A percentile compares a stretch with the other conserved stretches of the same genome.
These are phyloP conservation scores for Agrilus cyanescens DNA, from an alignment of 2,888 invertebrate genomes.

Conservation along the genomic window DNA sequence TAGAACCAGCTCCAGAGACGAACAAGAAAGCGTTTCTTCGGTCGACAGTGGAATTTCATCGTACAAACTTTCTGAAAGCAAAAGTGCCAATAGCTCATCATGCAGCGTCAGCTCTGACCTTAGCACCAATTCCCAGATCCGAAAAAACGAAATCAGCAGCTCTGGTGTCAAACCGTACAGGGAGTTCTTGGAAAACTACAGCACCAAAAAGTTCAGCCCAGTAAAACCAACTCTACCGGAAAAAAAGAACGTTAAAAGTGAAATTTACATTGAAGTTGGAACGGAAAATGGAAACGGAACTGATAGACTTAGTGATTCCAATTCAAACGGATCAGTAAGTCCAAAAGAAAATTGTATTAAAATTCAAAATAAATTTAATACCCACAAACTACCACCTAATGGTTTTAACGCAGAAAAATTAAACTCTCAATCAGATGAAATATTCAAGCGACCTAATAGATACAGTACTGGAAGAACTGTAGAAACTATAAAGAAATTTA, in stretches of 20 bases:
- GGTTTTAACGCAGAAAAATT: no score
- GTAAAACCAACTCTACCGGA: constrained; percentile 17
- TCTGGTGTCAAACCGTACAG: constrained; percentile 15
- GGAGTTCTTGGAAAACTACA: constrained; percentile 20
- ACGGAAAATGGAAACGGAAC: neutral
- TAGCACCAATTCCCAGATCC: neutral
- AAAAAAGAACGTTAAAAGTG: constrained; percentile 22
- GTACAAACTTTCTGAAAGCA: constrained; percentile 15
- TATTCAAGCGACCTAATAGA: no score
- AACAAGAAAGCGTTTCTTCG: constrained; percentile 17
- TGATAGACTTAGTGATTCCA: neutral
- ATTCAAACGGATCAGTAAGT: no score
- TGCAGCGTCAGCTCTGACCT: constrained; percentile 19
- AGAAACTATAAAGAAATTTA: no score
- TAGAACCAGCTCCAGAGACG: constrained; percentile 18
- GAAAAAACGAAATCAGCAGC: neutral
- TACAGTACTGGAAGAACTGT: no score
- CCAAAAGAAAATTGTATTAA: no score
- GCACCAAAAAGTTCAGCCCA: constrained; percentile 20
- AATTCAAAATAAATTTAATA: no score
- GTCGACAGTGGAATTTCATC: constrained; percentile 19
- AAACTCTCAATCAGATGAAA: no score
- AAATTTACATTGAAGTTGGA: constrained; percentile 26
- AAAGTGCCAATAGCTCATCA: constrained; percentile 17
- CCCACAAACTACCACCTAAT: no score